Base-by-base conservation (phyloP, 2,113 vertebrate genomes). In the human region DNA sequence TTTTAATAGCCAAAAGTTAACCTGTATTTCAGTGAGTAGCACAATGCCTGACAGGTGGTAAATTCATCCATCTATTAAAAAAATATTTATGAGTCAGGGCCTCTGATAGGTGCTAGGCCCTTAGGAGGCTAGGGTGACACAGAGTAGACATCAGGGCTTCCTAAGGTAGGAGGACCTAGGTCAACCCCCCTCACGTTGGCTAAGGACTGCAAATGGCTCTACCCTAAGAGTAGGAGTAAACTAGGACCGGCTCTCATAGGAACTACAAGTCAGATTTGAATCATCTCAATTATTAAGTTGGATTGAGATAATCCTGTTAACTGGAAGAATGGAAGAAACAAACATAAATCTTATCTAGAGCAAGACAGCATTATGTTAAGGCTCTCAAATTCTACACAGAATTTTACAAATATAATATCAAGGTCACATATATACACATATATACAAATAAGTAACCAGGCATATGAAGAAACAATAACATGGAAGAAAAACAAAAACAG, bases 211-310 rank as follows among this genome's bases (percentile, higher is more conserved):
- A 83, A 83, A 32, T 11, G 32, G 38, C 32, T 57, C 57, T 59
- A 89, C 16, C 23, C 30, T 45, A 22, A 32, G 16, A 73, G 30
- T 14, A 64, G 50, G 72, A 45, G 32, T 85, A 64, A 92, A 52
- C 82, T 43, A 80, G 52, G 23, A 73, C 20, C 57, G 72, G 81
- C 43, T 64, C 16, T 92, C 57, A 73, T 3, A 64, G 30, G 43
- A 89, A 43, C 70, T 93, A 25, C 14, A 78, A 40, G 59, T 89
- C 90, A 76, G 85, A 55, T 96, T 70, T 89, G 40, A 96, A 70
- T 83, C 85, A 84, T 40, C 48, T 82, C 68, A 89, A 16, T 27
- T 50, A 79, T 48, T 79, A 93, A 93, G 61, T 0, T 38, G 20
- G 66, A 66, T 57, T 75, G 23, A 88, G 55, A 81, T 88, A 66